Conservation (phyloP, 2,888 invertebrate species). For the Fabriciana adippe region DNA sequence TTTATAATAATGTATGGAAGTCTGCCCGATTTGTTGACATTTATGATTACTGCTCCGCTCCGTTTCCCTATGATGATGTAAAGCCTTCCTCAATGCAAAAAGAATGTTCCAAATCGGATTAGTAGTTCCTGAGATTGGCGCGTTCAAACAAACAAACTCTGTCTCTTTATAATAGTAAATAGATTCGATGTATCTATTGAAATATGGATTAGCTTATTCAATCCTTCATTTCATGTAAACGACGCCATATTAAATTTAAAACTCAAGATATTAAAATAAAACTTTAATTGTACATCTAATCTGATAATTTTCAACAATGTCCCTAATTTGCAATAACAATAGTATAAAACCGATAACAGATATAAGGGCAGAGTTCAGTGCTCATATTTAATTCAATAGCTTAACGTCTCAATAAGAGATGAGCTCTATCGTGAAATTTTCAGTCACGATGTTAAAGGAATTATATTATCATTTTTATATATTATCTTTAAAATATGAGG, state of each 20-base stretch:
- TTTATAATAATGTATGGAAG: too few species aligned
- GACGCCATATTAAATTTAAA: not conserved
- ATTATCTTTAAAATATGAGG: conserved; percentile 7
- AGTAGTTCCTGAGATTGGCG: too few species aligned
- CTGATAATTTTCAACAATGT: conserved; percentile 24
- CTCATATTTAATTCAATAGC: conserved; percentile 59
- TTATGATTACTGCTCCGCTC: too few species aligned
- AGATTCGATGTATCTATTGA: too few species aligned
- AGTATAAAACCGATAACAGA: conserved; percentile 31
- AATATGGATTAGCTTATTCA: too few species aligned
- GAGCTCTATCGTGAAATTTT: conserved; percentile 37
- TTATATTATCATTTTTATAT: conserved; percentile 18
- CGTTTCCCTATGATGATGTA: too few species aligned
- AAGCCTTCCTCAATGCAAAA: too few species aligned
- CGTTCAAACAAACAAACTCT: too few species aligned
- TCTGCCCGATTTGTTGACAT: too few species aligned
- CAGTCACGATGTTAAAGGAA: conserved; percentile 43
- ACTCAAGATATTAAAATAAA: not conserved
- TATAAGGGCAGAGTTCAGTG: conserved; percentile 44
- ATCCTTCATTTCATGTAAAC: too few species aligned
- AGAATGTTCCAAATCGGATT: too few species aligned
- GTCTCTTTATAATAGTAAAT: too few species aligned
- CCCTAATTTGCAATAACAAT: conserved; percentile 31
- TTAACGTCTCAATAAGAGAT: conserved; percentile 46
- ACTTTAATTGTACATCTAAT: conserved; percentile 12